Evolutionary conservation across 2,888 invertebrate genomes (phyloP), one percentile per base, ranked within the genome.

Genomic region (Geotrupes spiniger): DNA sequence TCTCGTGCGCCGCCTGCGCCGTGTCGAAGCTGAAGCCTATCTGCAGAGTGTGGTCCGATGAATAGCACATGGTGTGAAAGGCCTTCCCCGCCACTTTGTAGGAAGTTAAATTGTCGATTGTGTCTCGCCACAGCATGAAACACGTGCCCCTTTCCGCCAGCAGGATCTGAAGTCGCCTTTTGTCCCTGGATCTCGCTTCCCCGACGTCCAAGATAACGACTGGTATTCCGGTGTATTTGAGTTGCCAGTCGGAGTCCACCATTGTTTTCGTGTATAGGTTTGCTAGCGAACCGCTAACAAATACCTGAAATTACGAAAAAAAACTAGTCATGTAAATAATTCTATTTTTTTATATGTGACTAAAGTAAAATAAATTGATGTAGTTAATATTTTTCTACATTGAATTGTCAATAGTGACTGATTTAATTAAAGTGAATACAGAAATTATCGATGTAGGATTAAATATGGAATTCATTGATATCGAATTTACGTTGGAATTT

Each of bases 1-100:
- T 81, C 52, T 85, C 84, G 33, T 81, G 77, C 0, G 90, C 89
- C 0, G 87, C 82, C 33, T 81, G 79, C 26, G 80, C 79, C 51
- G 85, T 84, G 69, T 89, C 89, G 71, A 89, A 91, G 66, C 88
- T 87, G 59, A 91, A 79, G 4, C 90, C 91, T 41, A 87, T 84
- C 64, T 87, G 76, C 58, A 83, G 80, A 50, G 85, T 81, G 71
- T 89, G 89, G 68, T 91, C 89, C 25, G 79, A 77, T 8, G 89
- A 89, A 57, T 86, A 75, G 70, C 85, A 84, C 84, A 91, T 83
- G 29, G 89, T 90, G 70, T 91, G 91, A 68, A 91, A 91, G 28
- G 86, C 83, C 29, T 83, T 81, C 1, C 85, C 83, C 10, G 82
- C 79, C 10, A 81, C 78, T 66, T 80, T 81, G 75, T 90, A 91